Evolutionary conservation across 1,140 invertebrate species (phyloP).

Genomic region (Trypoxylus dichotomus): DNA sequence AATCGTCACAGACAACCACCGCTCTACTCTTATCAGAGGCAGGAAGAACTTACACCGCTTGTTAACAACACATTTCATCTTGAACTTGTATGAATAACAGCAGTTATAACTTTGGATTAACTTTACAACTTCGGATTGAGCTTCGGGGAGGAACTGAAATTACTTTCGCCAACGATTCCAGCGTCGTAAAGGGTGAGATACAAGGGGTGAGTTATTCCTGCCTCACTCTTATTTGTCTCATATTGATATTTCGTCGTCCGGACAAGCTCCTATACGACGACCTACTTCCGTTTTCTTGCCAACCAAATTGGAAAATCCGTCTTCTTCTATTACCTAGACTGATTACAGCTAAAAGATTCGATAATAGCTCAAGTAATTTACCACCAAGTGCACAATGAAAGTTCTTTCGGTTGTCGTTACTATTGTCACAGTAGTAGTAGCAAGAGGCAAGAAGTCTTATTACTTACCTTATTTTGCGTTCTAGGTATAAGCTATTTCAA

Average conservation of each 20-base stretch:
- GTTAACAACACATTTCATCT: conserved; percentile 29
- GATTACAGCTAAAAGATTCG: background rate
- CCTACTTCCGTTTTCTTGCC: background rate
- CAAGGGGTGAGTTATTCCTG: background rate
- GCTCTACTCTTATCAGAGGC: too few relatives aligned
- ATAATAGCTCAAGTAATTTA: background rate
- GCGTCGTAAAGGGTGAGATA: background rate
- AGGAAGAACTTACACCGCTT: background rate
- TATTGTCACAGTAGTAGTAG: too few relatives aligned
- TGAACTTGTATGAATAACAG: conserved; percentile 15
- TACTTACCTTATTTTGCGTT: too few relatives aligned
- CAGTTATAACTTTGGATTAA: conserved; percentile 29
- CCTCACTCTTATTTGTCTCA: background rate
- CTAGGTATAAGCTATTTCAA: too few relatives aligned
- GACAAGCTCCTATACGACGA: background rate
- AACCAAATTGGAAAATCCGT: conserved; percentile 7
- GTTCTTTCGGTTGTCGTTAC: background rate
- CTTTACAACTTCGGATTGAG: conserved; percentile 24
- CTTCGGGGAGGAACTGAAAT: background rate
- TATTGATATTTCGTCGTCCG: conserved; percentile 3
- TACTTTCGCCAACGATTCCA: conserved; percentile 1
- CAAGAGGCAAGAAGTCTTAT: too few relatives aligned
- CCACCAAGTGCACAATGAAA: background rate
- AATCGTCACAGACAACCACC: background rate
- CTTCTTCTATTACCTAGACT: background rate